Evolutionary conservation across 2,888 invertebrate genomes (phyloP), one percentile per base, ranked within the genome.

Genomic region (Argyresthia albistria): DNA sequence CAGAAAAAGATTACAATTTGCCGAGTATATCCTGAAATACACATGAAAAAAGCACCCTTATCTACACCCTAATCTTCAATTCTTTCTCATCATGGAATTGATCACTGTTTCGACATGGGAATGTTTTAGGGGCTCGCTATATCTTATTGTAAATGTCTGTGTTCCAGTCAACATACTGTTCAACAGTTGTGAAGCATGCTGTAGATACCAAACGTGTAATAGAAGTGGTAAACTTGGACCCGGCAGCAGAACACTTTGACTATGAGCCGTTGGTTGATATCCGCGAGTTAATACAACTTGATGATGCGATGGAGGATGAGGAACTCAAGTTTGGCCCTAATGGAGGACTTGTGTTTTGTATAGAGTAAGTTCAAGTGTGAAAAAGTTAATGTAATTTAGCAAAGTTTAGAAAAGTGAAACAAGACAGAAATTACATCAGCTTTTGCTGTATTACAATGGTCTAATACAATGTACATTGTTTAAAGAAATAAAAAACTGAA

Each of bases 221-320:
- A 11, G 93, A 96, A 58, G 93, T 99, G 0, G 94, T 98, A 0
- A 99, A 99, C 88, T 88, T 99, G 55, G 99, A 99, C 79, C 99
- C 99, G 0, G 99, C 99, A 0, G 98, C 99, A 0, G 99, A 99
- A 75, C 90, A 95, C 72, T 99, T 99, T 81, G 93, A 95, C 64
- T 99, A 99, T 70, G 90, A 94, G 54, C 95, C 98, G 0, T 70
- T 94, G 9, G 93, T 93, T 4, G 96, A 97, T 73, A 93, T 97
- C 57, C 80, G 96, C 51, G 95, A 98, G 77, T 84, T 99, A 52
- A 98, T 99, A 62, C 93, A 95, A 57, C 89, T 99, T 0, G 97
- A 98, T 57, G 99, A 99, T 89, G 97, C 95, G 0, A 98, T 98
- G 97, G 97, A 98, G 70, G 97, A 98, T 79, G 94, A 96, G 59